A percentile compares a stretch with the other conserved stretches of the same genome.
Conservation (phyloP, 1,140 invertebrate genomes). For the Mesaphorura yosii region DNA sequence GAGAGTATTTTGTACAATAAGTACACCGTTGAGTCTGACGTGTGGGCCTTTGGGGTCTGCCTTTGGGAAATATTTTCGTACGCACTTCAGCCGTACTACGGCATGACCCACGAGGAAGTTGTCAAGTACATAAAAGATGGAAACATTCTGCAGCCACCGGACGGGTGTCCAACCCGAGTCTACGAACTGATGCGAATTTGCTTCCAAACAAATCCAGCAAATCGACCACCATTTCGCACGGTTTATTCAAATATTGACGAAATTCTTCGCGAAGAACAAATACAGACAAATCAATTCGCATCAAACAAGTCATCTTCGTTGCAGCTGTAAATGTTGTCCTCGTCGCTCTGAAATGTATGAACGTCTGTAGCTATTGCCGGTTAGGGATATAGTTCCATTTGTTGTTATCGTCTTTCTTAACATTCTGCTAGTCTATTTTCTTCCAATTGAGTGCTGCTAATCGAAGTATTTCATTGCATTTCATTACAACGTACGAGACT, state of each 20-base stretch:
- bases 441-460: too few relatives aligned
- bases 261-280: slow-evolving; percentile 45
- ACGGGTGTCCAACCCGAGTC: slow-evolving; percentile 77
- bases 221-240: slow-evolving; percentile 68
- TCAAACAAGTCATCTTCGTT: slow-evolving; percentile 17
- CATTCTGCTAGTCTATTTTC: too few relatives aligned
- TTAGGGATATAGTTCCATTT: too few relatives aligned
- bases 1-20: slow-evolving; percentile 88
- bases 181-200: slow-evolving; percentile 88
- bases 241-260: slow-evolving; percentile 56
- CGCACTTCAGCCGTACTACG: slow-evolving; percentile 84
- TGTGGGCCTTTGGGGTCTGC: slow-evolving; percentile 87
- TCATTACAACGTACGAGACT: too few relatives aligned
- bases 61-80: slow-evolving; percentile 92
- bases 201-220: slow-evolving; percentile 72
- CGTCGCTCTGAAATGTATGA: too few relatives aligned
- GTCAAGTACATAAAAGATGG: slow-evolving; percentile 86
- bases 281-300: background rate
- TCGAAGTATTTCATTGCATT: too few relatives aligned
- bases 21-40: slow-evolving; percentile 83
- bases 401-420: too few relatives aligned
- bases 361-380: too few relatives aligned
- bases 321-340: slow-evolving; percentile 8
- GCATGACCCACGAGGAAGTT: slow-evolving; percentile 89
- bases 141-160: slow-evolving; percentile 70